phyloP scores from a whole-genome alignment of 92 coral and sea anemone genomes.

The Pocillopora meandrina region DNA sequence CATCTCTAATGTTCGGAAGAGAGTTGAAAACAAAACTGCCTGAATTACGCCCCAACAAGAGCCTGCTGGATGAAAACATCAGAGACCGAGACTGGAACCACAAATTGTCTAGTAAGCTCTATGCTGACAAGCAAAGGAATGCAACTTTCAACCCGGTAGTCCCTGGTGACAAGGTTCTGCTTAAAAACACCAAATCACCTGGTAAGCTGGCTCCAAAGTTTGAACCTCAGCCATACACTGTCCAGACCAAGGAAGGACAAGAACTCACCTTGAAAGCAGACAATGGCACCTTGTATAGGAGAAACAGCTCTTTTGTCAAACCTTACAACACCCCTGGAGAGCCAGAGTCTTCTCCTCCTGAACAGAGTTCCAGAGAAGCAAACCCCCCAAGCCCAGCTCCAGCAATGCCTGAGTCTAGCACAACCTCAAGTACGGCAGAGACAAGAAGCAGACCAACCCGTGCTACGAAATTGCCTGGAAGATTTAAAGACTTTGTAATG shows the following conservation, averaged over 20 bases:
- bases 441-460: constrained; percentile 27
- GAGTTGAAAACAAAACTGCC: constrained; percentile 49
- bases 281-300: constrained; percentile 35
- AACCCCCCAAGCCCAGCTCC: too few species aligned
- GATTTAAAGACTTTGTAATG: constrained; percentile 34
- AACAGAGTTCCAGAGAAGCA: background rate
- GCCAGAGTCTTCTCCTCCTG: background rate
- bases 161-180: constrained; percentile 46
- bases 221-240: constrained; percentile 44
- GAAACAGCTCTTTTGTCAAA: constrained; percentile 55
- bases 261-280: constrained; percentile 36
- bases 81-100: constrained; percentile 53
- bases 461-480: constrained; percentile 8
- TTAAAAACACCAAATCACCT: constrained; percentile 49
- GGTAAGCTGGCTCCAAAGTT: constrained; percentile 54
- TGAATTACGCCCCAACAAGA: constrained; percentile 41
- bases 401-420: background rate
- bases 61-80: constrained; percentile 46
- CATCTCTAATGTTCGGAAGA: constrained; percentile 54
- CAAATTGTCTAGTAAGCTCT: constrained; percentile 41
- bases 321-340: constrained; percentile 37
- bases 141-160: constrained; percentile 26
- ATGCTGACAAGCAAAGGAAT: constrained; percentile 38
- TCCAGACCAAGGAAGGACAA: constrained; percentile 22
- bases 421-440: constrained; percentile 9